phyloP scores from a whole-genome alignment of 2,113 vertebrate genomes.

The Vanacampus margaritifer region DNA sequence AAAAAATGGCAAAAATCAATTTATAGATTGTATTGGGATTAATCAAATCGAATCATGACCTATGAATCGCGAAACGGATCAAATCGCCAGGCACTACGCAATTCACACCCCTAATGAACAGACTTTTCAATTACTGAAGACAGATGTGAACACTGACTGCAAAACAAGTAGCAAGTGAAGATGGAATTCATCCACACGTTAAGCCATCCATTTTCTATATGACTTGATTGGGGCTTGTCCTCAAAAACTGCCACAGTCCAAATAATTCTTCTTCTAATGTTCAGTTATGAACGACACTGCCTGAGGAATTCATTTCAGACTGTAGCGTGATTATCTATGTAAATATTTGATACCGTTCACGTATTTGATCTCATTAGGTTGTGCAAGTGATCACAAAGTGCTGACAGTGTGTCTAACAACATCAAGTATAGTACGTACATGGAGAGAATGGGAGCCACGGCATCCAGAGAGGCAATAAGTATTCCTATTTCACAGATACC shows the following conservation, averaged over 20 bases:
- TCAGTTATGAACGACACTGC: neutral
- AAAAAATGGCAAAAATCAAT: no score
- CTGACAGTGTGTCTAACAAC: neutral
- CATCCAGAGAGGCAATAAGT: constrained; percentile 90
- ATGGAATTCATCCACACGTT: neutral
- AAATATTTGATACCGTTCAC: neutral
- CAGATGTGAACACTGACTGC: neutral
- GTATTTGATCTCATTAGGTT: neutral
- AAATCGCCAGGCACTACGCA: no score
- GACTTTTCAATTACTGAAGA: neutral
- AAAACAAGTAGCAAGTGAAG: neutral
- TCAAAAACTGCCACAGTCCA: no score
- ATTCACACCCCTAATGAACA: no score
- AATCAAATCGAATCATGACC: no score
- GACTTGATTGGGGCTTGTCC: no score
- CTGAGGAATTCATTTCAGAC: neutral
- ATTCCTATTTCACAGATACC: constrained; percentile 94
- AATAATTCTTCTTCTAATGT: no score
- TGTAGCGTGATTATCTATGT: neutral
- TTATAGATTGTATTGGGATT: no score
- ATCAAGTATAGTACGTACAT: constrained; percentile 73
- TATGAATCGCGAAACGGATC: no score
- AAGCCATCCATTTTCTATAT: no score
- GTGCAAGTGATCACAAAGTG: neutral
- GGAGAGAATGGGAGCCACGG: constrained; percentile 92